Evolutionary conservation across 2,888 invertebrate genomes (phyloP).

Genomic region (Heptascelio sp.): DNA sequence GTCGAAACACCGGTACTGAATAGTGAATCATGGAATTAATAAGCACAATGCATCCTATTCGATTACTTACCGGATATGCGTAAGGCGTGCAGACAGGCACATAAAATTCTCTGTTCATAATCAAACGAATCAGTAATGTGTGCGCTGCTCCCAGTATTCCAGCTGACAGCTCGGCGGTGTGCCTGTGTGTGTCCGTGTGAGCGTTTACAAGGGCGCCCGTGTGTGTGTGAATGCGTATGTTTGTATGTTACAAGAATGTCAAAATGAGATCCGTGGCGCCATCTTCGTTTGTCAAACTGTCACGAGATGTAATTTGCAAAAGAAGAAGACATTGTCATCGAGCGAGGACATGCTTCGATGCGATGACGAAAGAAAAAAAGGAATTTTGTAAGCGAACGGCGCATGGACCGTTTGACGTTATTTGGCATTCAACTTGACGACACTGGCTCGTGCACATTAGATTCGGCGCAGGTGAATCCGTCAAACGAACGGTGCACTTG

Average conservation of each 20-base stretch:
- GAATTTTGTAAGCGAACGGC: no score
- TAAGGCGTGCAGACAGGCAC: conserved; percentile 82
- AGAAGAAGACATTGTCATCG: not conserved
- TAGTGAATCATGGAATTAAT: conserved; percentile 47
- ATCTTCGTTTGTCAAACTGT: conserved; percentile 49
- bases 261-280: conserved; percentile 45
- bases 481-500: no score
- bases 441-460: no score
- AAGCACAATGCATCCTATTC: conserved; percentile 49
- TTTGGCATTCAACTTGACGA: no score
- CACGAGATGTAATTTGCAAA: conserved; percentile 28
- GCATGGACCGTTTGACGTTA: no score
- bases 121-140: conserved; percentile 41
- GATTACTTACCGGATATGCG: conserved; percentile 82
- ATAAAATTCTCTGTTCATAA: conserved; percentile 84
- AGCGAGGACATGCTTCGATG: not conserved
- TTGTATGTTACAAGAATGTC: no score
- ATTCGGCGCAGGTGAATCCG: no score
- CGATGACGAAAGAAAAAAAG: no score
- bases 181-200: conserved; percentile 1
- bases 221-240: not conserved
- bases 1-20: not conserved
- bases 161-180: conserved; percentile 76
- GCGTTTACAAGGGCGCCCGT: conserved; percentile 1
- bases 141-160: conserved; percentile 75